phyloP scores from a whole-genome alignment of 2,797 vertebrate species.

The Arrhamphus sclerolepis region DNA sequence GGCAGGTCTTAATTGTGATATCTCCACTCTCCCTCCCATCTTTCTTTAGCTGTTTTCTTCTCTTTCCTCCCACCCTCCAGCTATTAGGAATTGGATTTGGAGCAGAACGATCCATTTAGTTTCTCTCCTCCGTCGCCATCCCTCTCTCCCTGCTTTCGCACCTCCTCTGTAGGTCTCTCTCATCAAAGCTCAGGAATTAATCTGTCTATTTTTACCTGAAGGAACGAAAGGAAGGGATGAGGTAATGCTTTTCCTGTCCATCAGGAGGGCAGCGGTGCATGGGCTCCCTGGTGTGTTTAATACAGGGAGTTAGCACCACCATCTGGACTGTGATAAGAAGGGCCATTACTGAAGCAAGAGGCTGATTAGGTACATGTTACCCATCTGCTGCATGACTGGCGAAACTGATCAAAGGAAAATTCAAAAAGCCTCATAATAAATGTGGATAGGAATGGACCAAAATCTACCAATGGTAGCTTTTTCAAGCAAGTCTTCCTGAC shows the following conservation, averaged over 20 bases:
- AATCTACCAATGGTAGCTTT: neutral
- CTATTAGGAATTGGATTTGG: constrained; percentile 83
- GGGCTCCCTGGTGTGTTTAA: constrained; percentile 26
- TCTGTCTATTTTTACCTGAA: constrained; percentile 83
- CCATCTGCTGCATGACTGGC: neutral
- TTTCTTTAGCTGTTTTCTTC: constrained; percentile 71
- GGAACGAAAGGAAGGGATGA: constrained; percentile 77
- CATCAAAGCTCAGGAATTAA: constrained; percentile 77
- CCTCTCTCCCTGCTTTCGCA: constrained; percentile 69
- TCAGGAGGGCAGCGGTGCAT: constrained; percentile 75
- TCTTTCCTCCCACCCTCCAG: constrained; percentile 74
- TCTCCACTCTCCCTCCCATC: constrained; percentile 68
- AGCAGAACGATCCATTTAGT: constrained; percentile 83
- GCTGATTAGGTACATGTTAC: neutral
- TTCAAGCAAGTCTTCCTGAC: too few relatives aligned
- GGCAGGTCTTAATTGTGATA: constrained; percentile 82
- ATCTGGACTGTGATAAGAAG: constrained; percentile 46
- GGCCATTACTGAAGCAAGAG: constrained; percentile 1
- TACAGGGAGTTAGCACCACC: constrained; percentile 67
- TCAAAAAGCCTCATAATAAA: neutral
- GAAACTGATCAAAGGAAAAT: constrained; percentile 10
- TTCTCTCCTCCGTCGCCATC: constrained; percentile 69
- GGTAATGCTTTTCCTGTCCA: constrained; percentile 80
- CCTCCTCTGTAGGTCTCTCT: constrained; percentile 76
- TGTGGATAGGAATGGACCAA: neutral